These are phyloP conservation scores for Pseudocheirus occidentalis DNA, from an alignment of 2,797 vertebrate genomes.

Conservation along the genomic window DNA sequence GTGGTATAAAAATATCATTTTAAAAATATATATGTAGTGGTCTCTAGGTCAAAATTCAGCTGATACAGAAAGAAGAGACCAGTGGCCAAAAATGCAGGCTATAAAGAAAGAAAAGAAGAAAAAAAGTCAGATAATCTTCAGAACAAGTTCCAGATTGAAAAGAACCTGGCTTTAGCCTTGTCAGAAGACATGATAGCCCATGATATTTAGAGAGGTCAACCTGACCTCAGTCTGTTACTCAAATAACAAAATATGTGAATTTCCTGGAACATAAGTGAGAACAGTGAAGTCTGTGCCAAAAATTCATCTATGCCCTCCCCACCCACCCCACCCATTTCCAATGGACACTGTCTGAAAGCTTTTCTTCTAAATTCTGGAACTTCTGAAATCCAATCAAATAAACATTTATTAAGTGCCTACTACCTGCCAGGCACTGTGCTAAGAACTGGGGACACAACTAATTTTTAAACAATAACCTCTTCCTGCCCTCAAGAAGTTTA, in stretches of 20 bases:
- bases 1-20: not conserved
- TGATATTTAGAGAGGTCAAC: conserved; percentile 72
- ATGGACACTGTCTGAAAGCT: not conserved
- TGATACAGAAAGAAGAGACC: conserved; percentile 9
- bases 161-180: conserved; percentile 25
- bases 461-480: not conserved
- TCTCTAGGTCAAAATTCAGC: conserved; percentile 35
- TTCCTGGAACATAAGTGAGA: not conserved
- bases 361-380: not conserved
- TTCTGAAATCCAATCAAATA: not conserved
- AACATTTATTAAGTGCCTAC: not conserved
- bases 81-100: not conserved
- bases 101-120: not conserved
- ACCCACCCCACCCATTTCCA: not conserved
- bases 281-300: not conserved
- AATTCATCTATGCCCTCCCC: not conserved
- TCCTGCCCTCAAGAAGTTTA: not conserved
- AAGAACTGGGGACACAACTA: not conserved
- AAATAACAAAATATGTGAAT: conserved; percentile 68
- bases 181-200: not conserved
- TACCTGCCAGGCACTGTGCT: not conserved
- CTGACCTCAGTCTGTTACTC: not conserved
- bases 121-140: not conserved
- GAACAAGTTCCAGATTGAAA: not conserved
- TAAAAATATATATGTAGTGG: not conserved